Base-by-base conservation (phyloP, 2,888 invertebrate species). In the Cabera pusaria region DNA sequence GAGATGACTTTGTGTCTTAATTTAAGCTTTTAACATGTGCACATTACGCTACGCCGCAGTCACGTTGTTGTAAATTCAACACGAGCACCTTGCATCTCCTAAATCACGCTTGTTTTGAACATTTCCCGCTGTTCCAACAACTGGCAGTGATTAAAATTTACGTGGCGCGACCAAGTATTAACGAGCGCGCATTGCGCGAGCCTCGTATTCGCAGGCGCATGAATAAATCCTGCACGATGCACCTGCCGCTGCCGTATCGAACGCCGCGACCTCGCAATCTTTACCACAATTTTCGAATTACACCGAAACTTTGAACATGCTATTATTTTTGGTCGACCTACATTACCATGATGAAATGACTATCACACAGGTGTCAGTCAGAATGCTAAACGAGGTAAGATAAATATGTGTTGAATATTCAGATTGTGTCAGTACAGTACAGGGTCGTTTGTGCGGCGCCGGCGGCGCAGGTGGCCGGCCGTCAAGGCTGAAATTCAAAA, bases 381-480 rank as follows among this genome's bases (percentile, higher is more conserved):
- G 81, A 84, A 85, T 85, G 75, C 72, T 77, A 80, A 86, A 75
- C 72, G 82, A 77, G 70, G 58, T 67, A 73, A 71, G 67, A 76
- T 80, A 83, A 79, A 82, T 81, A 81, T 74, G 75, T 74, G 82
- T 85, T 87, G 85, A 87, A 87, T 88, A 88, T 88, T 87, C 85
- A 87, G 84, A 86, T 85, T 81, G 78, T 80, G 65, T 83, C 82
- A 79, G 82, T n/a, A n/a, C n/a, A 75, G 82, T 84, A 85, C 85
- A 84, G 66, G 84, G 83, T 76, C 88, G 85, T 90, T 90, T 90
- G 88, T 83, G 86, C 90, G 90, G 90, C n/a, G n/a, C n/a, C 91
- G 90, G 86, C 90, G 90, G 90, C 91, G 90, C 89, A 91, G 90
- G 90, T 91, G 90, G 81, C 82, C 80, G 83, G 83, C 86, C 88